Base-by-base conservation (phyloP, 2,888 invertebrate genomes). In the Zelleria hepariella region DNA sequence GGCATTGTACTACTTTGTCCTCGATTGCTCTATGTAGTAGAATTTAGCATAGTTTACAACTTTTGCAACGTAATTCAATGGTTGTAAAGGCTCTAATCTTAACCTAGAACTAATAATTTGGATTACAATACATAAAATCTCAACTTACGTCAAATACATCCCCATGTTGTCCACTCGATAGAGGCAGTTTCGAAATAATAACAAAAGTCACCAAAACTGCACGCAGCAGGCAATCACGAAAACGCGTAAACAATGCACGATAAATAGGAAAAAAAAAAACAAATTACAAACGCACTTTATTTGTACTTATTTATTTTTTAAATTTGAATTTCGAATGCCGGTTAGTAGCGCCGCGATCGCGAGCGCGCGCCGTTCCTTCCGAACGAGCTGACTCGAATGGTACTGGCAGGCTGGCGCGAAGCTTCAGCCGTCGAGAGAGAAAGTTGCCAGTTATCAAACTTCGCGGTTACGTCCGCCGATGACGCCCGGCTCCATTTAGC, bases 381-480 rank as follows among this genome's bases (percentile, higher is more conserved):
- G 79, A 74, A 74, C 82, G 80, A 73, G 73, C 74, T 72, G 71
- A 73, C 75, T 77, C 79, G 79, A 68, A 73, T 68, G 71, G 32
- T 42, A 42, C 32, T 42, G 32, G 32, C 32, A 24, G 49, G 55
- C 51, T 58, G 59, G 47, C 53, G 24, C 49, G 18, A 24, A 59
- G 18, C 49, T n/a, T 18, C 27, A 51, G 52, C 65, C 62, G 62
- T 59, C 67, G 72, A 74, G 84, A 85, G 86, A 86, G 86, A 86
- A 87, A 87, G 86, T 86, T 81, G 72, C 75, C 70, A 83, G 86
- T 86, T 86, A 85, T 84, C 82, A 84, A 84, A 86, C 84, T 77
- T 74, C 72, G 82, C 78, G 81, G 86, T 87, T 87, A 87, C 87
- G 86, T 86, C 80, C 69, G 67, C 69, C 73, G 85, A 85, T 86